A percentile compares a stretch with the other conserved stretches of the same genome.
Conservation (phyloP, 2,113 vertebrate species). For the Oenanthe melanoleuca region DNA sequence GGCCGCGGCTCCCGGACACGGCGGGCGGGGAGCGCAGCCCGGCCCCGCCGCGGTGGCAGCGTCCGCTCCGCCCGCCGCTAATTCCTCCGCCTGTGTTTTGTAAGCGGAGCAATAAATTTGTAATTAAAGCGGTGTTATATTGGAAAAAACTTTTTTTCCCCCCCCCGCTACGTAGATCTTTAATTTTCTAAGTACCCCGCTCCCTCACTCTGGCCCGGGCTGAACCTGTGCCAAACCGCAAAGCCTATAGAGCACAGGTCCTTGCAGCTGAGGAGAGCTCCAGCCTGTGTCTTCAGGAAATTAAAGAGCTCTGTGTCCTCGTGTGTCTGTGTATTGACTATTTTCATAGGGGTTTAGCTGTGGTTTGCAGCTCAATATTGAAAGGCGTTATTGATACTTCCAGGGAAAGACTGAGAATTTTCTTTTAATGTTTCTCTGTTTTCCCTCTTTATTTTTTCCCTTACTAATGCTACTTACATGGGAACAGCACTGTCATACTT, state of each 20-base stretch:
- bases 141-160: background rate
- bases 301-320: constrained; percentile 30
- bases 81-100: background rate
- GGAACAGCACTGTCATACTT: constrained; percentile 1
- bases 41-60: constrained; percentile 76
- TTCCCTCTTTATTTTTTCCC: background rate
- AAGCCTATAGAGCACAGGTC: background rate
- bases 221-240: constrained; percentile 13
- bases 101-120: background rate
- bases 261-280: constrained; percentile 12
- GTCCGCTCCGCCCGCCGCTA: constrained; percentile 63
- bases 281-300: background rate
- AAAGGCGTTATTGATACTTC: constrained; percentile 12
- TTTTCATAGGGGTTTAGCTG: background rate
- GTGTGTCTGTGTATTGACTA: background rate
- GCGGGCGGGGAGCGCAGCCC: constrained; percentile 59
- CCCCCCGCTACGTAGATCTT: rapidly evolving
- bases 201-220: background rate
- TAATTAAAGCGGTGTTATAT: background rate
- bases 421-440: background rate
- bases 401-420: background rate
- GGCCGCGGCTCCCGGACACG: constrained; percentile 74
- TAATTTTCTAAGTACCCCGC: background rate
- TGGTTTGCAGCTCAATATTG: background rate
- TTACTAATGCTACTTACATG: background rate